Conservation (phyloP, 2,113 vertebrate genomes). For the Blennius ocellaris region DNA sequence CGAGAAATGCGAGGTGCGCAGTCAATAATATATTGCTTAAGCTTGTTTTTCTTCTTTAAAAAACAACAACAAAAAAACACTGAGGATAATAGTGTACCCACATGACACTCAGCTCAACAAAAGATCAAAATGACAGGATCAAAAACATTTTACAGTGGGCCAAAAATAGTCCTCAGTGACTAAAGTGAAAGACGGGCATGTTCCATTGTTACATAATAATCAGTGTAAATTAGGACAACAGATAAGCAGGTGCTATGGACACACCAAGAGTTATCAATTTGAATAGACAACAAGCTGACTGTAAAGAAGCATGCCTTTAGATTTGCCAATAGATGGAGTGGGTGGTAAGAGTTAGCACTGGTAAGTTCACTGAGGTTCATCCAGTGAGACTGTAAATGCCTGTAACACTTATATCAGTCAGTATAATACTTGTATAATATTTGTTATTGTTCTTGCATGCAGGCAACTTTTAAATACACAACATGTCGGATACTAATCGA, state of each 20-base stretch:
- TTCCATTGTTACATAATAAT: constrained; percentile 44
- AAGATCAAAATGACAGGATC: constrained; percentile 26
- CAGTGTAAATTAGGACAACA: constrained; percentile 35
- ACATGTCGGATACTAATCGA: too few species aligned
- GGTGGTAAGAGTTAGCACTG: too few species aligned
- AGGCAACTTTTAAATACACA: too few species aligned
- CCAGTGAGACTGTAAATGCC: neutral
- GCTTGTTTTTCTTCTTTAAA: constrained; percentile 16
- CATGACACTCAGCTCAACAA: constrained; percentile 25
- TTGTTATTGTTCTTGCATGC: too few species aligned
- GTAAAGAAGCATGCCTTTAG: constrained; percentile 1
- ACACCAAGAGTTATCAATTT: neutral
- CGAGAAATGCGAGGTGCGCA: neutral
- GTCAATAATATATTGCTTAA: constrained; percentile 21
- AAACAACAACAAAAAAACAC: constrained; percentile 28
- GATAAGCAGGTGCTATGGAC: constrained; percentile 37
- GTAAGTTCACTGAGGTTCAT: neutral
- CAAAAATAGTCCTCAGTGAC: constrained; percentile 44
- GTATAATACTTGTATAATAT: too few species aligned
- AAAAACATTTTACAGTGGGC: constrained; percentile 40
- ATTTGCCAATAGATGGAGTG: neutral
- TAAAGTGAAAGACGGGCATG: constrained; percentile 31
- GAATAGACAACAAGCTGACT: neutral
- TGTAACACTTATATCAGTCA: neutral
- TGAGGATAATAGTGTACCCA: neutral